Conservation (phyloP, 1,140 invertebrate species). For the Neodiprion virginianus region DNA sequence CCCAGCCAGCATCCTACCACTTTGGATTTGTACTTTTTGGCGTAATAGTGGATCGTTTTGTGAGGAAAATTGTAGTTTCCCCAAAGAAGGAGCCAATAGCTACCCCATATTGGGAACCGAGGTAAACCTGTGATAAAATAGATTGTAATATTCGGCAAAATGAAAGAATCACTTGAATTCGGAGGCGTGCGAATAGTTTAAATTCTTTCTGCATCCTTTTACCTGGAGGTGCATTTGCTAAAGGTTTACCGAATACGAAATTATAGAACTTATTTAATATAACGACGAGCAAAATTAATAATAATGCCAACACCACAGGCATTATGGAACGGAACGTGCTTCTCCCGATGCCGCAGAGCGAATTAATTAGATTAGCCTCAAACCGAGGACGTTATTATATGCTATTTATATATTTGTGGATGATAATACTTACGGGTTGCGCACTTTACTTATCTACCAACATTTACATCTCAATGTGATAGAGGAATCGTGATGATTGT, state of each 20-base stretch:
- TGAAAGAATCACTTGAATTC: neutral
- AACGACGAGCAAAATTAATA: slow-evolving; percentile 20
- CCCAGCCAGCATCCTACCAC: slow-evolving; percentile 58
- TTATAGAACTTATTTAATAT: slow-evolving; percentile 28
- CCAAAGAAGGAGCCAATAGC: slow-evolving; percentile 43
- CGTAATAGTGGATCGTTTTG: slow-evolving; percentile 34
- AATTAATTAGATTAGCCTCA: too few species aligned
- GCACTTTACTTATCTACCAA: too few species aligned
- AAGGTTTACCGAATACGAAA: slow-evolving; percentile 28
- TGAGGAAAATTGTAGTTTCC: slow-evolving; percentile 39
- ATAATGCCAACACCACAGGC: slow-evolving; percentile 13
- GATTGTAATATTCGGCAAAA: neutral
- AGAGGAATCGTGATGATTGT: too few species aligned
- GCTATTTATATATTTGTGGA: too few species aligned
- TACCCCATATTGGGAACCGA: slow-evolving; percentile 44
- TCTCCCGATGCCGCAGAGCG: too few species aligned
- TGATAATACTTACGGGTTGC: too few species aligned
- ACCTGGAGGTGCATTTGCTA: slow-evolving; percentile 37
- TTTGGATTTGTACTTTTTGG: slow-evolving; percentile 54
- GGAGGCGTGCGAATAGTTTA: neutral
- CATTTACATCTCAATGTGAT: too few species aligned
- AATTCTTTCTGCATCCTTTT: slow-evolving; percentile 13
- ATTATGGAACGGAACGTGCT: neutral
- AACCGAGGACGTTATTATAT: too few species aligned
- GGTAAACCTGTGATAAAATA: slow-evolving; percentile 33